Evolutionary conservation across 2,888 invertebrate species (phyloP).

Genomic region (Steinernema scapterisci): DNA sequence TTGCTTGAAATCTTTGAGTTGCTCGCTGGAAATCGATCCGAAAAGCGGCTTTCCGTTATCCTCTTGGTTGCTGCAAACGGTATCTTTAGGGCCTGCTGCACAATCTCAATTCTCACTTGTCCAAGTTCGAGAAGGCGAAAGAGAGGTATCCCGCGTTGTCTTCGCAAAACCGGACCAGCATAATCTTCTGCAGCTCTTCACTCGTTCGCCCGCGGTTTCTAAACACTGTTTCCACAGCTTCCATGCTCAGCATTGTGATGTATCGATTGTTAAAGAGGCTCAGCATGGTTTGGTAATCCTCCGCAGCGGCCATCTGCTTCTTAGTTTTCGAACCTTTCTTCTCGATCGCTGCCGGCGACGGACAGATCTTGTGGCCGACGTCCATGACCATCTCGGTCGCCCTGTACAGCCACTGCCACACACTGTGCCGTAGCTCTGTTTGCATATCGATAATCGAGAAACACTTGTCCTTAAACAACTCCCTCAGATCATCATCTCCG

Average conservation of each 20-base stretch:
- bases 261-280: conserved; percentile 57
- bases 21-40: conserved; percentile 52
- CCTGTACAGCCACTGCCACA: conserved; percentile 54
- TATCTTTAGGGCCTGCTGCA: conserved; percentile 28
- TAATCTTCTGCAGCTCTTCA: conserved; percentile 6
- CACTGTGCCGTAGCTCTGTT: conserved; percentile 49
- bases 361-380: conserved; percentile 56
- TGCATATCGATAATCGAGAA: conserved; percentile 50
- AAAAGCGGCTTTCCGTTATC: conserved; percentile 36
- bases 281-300: conserved; percentile 57
- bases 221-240: neutral
- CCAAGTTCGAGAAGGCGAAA: conserved; percentile 39
- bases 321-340: conserved; percentile 57
- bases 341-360: conserved; percentile 46
- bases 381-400: conserved; percentile 40
- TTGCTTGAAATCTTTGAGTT: conserved; percentile 57
- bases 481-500: neutral
- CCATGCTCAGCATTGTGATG: conserved; percentile 25
- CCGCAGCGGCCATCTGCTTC: conserved; percentile 55
- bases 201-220: neutral
- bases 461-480: conserved; percentile 40
- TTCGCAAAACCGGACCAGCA: conserved; percentile 53
- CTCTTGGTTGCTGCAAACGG: neutral
- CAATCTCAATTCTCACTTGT: neutral
- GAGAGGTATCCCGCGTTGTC: conserved; percentile 53